Conservation (phyloP, 2,888 invertebrate species). For the Lapara coniferarum region DNA sequence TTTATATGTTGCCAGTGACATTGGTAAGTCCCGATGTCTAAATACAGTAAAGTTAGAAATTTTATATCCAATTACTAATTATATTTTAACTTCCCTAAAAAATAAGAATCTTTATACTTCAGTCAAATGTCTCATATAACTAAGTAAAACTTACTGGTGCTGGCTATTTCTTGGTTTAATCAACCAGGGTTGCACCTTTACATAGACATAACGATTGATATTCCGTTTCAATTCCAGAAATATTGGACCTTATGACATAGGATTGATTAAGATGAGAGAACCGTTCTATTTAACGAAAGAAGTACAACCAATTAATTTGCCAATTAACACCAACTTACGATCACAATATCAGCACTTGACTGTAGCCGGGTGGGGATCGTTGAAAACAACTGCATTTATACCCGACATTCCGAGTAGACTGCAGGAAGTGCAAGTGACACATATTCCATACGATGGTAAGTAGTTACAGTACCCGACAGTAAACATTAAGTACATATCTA, state of each 20-base stretch:
- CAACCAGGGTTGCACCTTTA: not conserved
- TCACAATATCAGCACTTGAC: conserved; percentile 49
- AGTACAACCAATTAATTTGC: conserved; percentile 74
- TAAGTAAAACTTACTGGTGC: too few relatives aligned
- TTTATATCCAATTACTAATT: too few relatives aligned
- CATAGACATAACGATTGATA: not conserved
- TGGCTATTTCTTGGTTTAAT: not conserved
- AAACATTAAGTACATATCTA: too few relatives aligned
- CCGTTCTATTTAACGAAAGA: conserved; percentile 62
- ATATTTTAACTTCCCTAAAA: too few relatives aligned
- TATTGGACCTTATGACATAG: conserved; percentile 81
- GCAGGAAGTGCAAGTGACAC: conserved; percentile 72
- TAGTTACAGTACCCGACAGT: too few relatives aligned
- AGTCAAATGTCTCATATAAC: too few relatives aligned
- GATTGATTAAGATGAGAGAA: conserved; percentile 67
- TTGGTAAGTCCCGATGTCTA: too few relatives aligned
- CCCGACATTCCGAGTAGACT: conserved; percentile 69
- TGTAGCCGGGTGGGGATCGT: conserved; percentile 81
- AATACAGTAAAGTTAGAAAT: too few relatives aligned
- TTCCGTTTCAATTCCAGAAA: conserved; percentile 52
- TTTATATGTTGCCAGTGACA: too few relatives aligned
- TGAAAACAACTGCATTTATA: conserved; percentile 62
- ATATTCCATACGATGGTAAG: conserved; percentile 66
- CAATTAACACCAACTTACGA: conserved; percentile 53
- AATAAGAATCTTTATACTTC: too few relatives aligned